Conservation (phyloP, 1,140 invertebrate genomes). For the Hyles vespertilio region DNA sequence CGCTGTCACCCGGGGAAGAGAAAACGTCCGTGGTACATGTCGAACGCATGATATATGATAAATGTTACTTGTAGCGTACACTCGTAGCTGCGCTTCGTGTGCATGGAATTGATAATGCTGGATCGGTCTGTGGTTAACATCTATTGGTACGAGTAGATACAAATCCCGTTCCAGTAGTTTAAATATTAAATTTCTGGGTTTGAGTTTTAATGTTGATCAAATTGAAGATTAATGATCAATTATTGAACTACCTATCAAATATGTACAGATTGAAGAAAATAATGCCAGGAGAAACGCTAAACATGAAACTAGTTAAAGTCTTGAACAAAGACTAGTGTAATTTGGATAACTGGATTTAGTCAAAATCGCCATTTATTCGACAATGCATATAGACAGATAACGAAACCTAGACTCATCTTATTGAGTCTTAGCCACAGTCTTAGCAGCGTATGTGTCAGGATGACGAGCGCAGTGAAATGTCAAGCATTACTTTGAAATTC, state of each 20-base stretch:
- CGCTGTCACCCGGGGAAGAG: constrained; percentile 9
- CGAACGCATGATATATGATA: constrained; percentile 11
- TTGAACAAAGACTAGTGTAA: too few relatives aligned
- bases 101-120: not conserved
- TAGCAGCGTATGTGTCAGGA: too few relatives aligned
- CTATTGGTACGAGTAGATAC: not conserved
- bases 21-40: constrained; percentile 5
- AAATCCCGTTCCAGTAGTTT: not conserved
- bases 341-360: too few relatives aligned
- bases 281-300: too few relatives aligned
- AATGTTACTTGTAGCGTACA: constrained; percentile 12
- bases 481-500: too few relatives aligned
- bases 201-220: not conserved
- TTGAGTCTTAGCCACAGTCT: too few relatives aligned
- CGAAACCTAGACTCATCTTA: too few relatives aligned
- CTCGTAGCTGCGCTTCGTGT: not conserved
- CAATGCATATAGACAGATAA: too few relatives aligned
- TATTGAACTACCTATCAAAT: not conserved
- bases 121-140: constrained; percentile 1
- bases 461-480: too few relatives aligned
- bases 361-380: too few relatives aligned
- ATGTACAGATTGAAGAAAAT: not conserved
- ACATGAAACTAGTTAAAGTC: too few relatives aligned
- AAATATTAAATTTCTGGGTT: not conserved
- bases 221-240: not conserved